Conservation (phyloP, 2,888 invertebrate species). For the Nemapogon koenigi region DNA sequence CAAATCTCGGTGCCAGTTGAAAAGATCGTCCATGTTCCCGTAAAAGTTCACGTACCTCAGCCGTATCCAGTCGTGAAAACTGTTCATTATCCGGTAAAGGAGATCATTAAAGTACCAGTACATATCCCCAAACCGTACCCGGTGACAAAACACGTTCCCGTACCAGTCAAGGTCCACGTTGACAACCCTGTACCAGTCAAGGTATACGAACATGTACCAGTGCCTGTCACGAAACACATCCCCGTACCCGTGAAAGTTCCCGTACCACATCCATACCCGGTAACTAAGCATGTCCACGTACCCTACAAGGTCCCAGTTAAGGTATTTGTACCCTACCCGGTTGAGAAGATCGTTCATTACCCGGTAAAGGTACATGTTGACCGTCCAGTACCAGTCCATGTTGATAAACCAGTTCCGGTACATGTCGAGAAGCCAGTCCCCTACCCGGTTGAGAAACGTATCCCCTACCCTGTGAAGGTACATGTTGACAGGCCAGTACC, state of each 20-base stretch:
- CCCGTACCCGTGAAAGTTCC: constrained; percentile 75
- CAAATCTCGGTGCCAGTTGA: constrained; percentile 71
- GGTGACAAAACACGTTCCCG: constrained; percentile 69
- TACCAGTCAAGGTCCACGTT: constrained; percentile 61
- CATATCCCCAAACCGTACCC: constrained; percentile 73
- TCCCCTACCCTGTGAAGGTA: constrained; percentile 75
- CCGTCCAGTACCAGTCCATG: constrained; percentile 71
- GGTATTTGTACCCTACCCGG: constrained; percentile 76
- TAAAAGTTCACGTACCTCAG: constrained; percentile 73
- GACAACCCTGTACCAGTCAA: constrained; percentile 69
- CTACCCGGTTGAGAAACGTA: constrained; percentile 74
- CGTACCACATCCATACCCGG: constrained; percentile 76
- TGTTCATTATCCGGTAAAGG: constrained; percentile 70
- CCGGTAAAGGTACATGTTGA: constrained; percentile 75
- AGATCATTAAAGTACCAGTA: constrained; percentile 70
- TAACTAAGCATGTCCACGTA: constrained; percentile 72
- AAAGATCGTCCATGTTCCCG: constrained; percentile 70
- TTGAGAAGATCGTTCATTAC: constrained; percentile 74
- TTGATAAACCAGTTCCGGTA: constrained; percentile 72
- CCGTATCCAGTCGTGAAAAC: constrained; percentile 76
- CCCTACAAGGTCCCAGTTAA: constrained; percentile 74
- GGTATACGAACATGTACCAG: constrained; percentile 70
- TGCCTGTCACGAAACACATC: constrained; percentile 68
- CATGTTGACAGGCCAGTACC: constrained; percentile 72
- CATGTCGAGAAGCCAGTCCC: constrained; percentile 78